These are phyloP conservation scores for Brachynemurus nebulosus DNA, from an alignment of 2,888 invertebrate genomes.

Conservation along the genomic window DNA sequence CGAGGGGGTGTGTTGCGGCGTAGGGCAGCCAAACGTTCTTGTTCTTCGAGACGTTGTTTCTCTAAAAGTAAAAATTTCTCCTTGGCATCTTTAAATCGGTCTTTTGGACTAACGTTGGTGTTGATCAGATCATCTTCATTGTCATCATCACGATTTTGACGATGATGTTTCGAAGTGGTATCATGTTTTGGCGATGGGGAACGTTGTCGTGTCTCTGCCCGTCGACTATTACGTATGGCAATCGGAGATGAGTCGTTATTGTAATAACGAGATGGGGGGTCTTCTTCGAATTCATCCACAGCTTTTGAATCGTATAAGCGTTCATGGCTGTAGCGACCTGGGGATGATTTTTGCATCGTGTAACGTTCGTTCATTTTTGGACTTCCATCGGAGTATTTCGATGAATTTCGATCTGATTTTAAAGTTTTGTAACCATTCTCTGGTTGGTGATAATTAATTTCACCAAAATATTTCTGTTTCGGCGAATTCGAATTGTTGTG, in stretches of 20 bases:
- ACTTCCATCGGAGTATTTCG: conserved; percentile 1
- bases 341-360: not conserved
- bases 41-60: conserved; percentile 47
- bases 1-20: conserved; percentile 24
- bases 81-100: conserved; percentile 73
- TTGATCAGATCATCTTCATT: conserved; percentile 34
- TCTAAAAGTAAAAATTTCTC: conserved; percentile 74
- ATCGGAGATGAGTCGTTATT: conserved; percentile 3
- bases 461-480: conserved; percentile 1
- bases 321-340: conserved; percentile 4
- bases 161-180: conserved; percentile 31
- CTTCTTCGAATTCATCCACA: conserved; percentile 22
- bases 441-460: not conserved
- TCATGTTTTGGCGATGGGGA: conserved; percentile 30
- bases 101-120: conserved; percentile 46
- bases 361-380: conserved; percentile 4
- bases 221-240: conserved; percentile 28
- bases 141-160: conserved; percentile 32
- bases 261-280: conserved; percentile 15
- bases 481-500: not conserved
- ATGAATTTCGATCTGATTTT: not conserved
- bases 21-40: conserved; percentile 39
- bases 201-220: conserved; percentile 34
- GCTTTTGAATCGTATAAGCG: not conserved
- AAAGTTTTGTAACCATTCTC: not conserved